Evolutionary conservation across 1,140 invertebrate species (phyloP), one percentile per base, ranked within the genome.

Genomic region (Bactericera cockerelli): DNA sequence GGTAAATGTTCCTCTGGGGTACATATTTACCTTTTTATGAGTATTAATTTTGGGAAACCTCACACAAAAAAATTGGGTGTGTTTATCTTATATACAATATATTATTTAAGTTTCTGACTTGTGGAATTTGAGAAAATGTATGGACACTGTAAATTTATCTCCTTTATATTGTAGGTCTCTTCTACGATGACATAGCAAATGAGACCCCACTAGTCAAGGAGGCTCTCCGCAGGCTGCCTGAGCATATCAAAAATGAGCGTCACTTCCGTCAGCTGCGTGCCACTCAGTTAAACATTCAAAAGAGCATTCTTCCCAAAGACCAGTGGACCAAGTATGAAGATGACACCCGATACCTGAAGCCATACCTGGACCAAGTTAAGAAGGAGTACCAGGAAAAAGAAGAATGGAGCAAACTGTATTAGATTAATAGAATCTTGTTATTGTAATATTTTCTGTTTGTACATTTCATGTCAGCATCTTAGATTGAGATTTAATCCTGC

Each of bases 281-380:
- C 39, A 66, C 84, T 42, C 83, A 93, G 62, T 73, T 89, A 1
- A 82, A 80, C 26, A 66, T 83, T 28, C 75, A 76, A 24, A 89
- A 92, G 66, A 77, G 72, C 42, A 73, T 87, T 65, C 71, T 94
- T n/a, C 91, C 91, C 2, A 82, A 90, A 69, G 82, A 89, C 38
- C 77, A 95, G 66, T 95, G 91, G 91, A 89, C 83, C 31, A 88
- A 87, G 70, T 80, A 75, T 61, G 89, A 93, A 70, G 84, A 92
- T 25, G 60, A 86, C 63, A 22, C 22, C 6, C 6, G 57, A 19
- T 57, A 60, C 42, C 16, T 63, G 26, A 1, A 26, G 55, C 54
- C 62, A n/a, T 31, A 33, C 16, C 24, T 55, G 2, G 26, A 57
- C n/a, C 26, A 25, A 57, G 55, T 56, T 56, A 55, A 59, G 1